Base-by-base conservation (phyloP, 2,797 vertebrate genomes). In the Dendrocincla fuliginosa region DNA sequence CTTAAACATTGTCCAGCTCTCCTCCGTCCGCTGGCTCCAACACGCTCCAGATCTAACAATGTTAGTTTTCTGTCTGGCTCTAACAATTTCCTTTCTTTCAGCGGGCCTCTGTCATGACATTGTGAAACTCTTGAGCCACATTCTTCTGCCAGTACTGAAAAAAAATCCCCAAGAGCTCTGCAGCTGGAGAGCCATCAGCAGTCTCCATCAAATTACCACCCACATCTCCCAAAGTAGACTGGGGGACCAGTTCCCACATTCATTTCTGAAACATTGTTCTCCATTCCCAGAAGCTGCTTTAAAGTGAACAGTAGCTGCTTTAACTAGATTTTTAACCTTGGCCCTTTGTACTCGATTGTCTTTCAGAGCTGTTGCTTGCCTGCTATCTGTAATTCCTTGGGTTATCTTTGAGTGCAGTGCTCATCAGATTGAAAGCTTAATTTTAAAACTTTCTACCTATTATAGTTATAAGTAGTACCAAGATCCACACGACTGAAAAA, bases 391-490 rank as follows among this genome's bases (percentile, higher is more conserved):
- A n/a, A 22, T 53, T 56, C 37, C 33, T 83, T 23, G 49, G 16
- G 64, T 53, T 87, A 83, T 92, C 67, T 61, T 91, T 76, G 39
- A 63, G 27, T 30, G 49, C 53, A 70, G 27, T 5, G 28, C 49
- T 82, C 56, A 16, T 61, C 53, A 42, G 55, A 78, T 17, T 11
- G 71, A 77, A 85, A 85, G 23, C 53, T 70, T 85, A 2, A 28
- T 65, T 86, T 75, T 56, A 20, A 69, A 84, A 55, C 61, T 90
- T 96, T 92, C 52, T 95, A 35, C 91, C 89, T 96, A 52, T 96
- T 94, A 73, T 69, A 95, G 87, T 92, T 94, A 53, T 39, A 78
- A 95, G 81, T 50, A 77, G 68, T 46, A 41, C 78, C 60, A 77
- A 81, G 80, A 80, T 32, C 33, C 42, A 39, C 80, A 84, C 3